Percentiles rank a stretch among this genome's conserved stretches.
These are phyloP conservation scores for Sturnira hondurensis DNA, from an alignment of 2,113 vertebrate genomes.

Conservation along the genomic window DNA sequence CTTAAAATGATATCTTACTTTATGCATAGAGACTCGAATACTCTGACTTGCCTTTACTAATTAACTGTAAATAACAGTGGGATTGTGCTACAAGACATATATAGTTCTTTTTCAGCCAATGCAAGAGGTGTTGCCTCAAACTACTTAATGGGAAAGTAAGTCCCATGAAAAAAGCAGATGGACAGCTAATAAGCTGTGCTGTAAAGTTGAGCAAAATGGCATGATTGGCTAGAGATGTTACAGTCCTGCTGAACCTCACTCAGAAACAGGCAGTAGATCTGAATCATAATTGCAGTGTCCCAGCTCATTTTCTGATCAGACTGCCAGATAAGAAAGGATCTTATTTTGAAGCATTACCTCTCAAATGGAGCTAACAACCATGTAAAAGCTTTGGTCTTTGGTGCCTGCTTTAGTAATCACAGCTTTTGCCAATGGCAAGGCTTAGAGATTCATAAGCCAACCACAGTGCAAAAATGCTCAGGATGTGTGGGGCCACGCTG, in stretches of 20 bases:
- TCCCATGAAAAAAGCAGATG: conserved; percentile 55
- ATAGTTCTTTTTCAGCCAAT: conserved; percentile 36
- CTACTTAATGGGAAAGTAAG: conserved; percentile 51
- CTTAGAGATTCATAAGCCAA: neutral
- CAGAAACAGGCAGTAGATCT: conserved; percentile 47
- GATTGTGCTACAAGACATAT: neutral
- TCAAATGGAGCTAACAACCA: neutral
- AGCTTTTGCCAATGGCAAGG: neutral
- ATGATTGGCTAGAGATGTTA: conserved; percentile 15
- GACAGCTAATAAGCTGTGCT: conserved; percentile 51
- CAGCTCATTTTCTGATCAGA: conserved; percentile 35
- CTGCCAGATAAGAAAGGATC: conserved; percentile 36
- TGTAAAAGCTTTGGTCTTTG: neutral
- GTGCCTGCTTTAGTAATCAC: neutral
- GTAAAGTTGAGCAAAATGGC: conserved; percentile 31
- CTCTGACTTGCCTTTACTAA: conserved; percentile 53
- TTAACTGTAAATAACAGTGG: conserved; percentile 64
- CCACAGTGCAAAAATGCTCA: neutral
- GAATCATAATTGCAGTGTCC: conserved; percentile 40
- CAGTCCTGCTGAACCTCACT: conserved; percentile 31
- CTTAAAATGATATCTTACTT: conserved; percentile 65
- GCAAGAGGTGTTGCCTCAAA: conserved; percentile 51
- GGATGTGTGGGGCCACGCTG: neutral
- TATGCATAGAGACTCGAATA: conserved; percentile 56
- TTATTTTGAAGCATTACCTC: conserved; percentile 59